Conservation (phyloP, 2,113 vertebrate genomes). For the Origma solitaria region DNA sequence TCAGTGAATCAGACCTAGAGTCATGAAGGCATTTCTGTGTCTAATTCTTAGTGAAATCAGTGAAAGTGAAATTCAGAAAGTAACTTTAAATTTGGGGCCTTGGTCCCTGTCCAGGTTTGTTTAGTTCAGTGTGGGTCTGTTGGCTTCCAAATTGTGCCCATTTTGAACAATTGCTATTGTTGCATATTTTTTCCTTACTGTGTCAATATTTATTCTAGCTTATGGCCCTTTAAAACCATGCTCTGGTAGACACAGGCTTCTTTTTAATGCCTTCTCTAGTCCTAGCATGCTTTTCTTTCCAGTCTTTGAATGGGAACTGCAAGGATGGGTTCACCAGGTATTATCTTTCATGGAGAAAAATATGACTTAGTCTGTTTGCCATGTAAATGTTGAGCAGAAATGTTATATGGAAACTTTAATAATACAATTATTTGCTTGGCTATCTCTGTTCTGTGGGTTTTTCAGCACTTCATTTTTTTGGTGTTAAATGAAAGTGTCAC, state of each 20-base stretch:
- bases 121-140: neutral
- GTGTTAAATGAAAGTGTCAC: neutral
- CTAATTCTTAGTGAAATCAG: neutral
- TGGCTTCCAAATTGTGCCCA: neutral
- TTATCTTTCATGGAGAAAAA: neutral
- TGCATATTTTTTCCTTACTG: constrained; percentile 14
- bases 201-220: constrained; percentile 38
- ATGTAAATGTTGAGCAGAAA: neutral
- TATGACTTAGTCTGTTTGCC: neutral
- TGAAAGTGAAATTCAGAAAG: neutral
- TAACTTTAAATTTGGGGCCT: neutral
- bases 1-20: neutral
- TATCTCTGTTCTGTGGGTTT: neutral
- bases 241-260: neutral
- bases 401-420: neutral
- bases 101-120: neutral
- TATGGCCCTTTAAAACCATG: neutral
- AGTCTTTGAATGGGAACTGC: neutral
- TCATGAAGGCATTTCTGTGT: neutral
- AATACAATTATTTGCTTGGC: neutral
- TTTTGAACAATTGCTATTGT: constrained; percentile 37
- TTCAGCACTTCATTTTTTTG: neutral
- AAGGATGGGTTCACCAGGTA: neutral
- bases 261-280: neutral
- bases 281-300: neutral